phyloP scores from a whole-genome alignment of 2,797 vertebrate species.

The Aselliscus stoliczkanus region DNA sequence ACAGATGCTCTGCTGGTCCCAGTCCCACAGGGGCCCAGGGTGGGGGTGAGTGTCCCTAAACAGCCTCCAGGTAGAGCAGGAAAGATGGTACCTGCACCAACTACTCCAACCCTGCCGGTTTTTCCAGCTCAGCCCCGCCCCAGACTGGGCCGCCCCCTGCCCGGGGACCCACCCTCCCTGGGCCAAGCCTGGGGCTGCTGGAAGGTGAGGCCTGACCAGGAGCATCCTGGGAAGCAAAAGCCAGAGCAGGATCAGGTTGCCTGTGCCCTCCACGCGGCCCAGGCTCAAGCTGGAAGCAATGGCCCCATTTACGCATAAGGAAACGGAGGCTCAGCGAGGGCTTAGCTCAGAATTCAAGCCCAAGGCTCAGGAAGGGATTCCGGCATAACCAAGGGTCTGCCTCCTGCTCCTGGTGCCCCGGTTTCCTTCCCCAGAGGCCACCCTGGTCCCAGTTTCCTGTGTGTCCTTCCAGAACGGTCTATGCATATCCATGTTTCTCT shows the following conservation, averaged over 20 bases:
- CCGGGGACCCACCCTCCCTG: neutral
- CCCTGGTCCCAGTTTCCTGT: neutral
- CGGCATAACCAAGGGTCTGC: neutral
- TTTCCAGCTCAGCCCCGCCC: constrained; percentile 17
- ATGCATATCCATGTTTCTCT: neutral
- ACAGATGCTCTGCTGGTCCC: neutral
- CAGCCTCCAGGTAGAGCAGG: neutral
- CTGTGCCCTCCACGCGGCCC: neutral
- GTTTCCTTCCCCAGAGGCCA: neutral
- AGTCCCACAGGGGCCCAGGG: neutral
- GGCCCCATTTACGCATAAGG: rapidly evolving
- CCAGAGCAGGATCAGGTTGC: neutral
- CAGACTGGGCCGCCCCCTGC: neutral
- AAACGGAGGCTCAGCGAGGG: neutral
- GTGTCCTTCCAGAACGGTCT: constrained; percentile 15
- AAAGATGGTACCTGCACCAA: neutral
- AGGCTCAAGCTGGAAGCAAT: neutral
- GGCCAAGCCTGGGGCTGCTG: neutral
- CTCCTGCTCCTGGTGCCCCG: neutral
- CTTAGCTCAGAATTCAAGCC: neutral
- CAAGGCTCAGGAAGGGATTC: neutral
- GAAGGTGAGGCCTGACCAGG: neutral
- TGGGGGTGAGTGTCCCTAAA: neutral
- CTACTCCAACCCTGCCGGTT: neutral
- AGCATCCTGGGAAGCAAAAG: neutral